These are phyloP conservation scores for Volucella inflata DNA, from an alignment of 2,888 invertebrate species.

Conservation along the genomic window DNA sequence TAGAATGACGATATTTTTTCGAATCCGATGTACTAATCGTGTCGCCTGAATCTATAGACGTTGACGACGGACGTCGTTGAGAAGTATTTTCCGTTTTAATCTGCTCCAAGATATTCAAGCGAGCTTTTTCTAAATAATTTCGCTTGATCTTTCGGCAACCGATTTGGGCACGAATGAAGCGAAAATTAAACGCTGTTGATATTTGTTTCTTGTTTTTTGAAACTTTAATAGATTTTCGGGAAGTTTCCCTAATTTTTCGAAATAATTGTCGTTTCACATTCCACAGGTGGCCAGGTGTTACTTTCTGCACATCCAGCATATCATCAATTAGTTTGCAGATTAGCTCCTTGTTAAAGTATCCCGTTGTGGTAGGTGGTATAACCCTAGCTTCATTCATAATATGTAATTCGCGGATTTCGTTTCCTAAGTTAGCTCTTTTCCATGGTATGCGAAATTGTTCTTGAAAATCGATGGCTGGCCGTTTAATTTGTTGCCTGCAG, in stretches of 20 bases:
- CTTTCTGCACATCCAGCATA: slow-evolving; percentile 39
- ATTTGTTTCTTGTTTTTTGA: slow-evolving; percentile 66
- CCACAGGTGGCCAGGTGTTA: slow-evolving; percentile 14
- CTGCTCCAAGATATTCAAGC: slow-evolving; percentile 48
- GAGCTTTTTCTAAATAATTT: slow-evolving; percentile 76
- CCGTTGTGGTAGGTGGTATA: slow-evolving; percentile 54
- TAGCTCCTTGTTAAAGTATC: slow-evolving; percentile 42
- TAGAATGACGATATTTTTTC: neutral
- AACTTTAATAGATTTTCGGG: slow-evolving; percentile 74
- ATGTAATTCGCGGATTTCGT: slow-evolving; percentile 46
- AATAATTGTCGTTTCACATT: slow-evolving; percentile 79
- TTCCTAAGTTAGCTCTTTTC: slow-evolving; percentile 45
- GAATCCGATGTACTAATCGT: neutral
- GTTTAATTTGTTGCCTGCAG: neutral
- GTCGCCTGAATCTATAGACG: slow-evolving; percentile 11
- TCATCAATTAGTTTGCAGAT: slow-evolving; percentile 52
- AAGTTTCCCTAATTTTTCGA: slow-evolving; percentile 53
- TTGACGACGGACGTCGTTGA: neutral
- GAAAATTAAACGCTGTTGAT: slow-evolving; percentile 75
- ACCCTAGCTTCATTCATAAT: slow-evolving; percentile 41
- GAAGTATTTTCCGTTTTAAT: neutral
- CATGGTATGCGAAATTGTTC: slow-evolving; percentile 15
- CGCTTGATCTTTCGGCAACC: slow-evolving; percentile 74
- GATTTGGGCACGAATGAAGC: slow-evolving; percentile 73
- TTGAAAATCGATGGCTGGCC: neutral